Percentiles rank a stretch among this genome's conserved stretches.
Evolutionary conservation across 2,888 invertebrate genomes (phyloP).

Genomic region (Cosmopolites sordidus): DNA sequence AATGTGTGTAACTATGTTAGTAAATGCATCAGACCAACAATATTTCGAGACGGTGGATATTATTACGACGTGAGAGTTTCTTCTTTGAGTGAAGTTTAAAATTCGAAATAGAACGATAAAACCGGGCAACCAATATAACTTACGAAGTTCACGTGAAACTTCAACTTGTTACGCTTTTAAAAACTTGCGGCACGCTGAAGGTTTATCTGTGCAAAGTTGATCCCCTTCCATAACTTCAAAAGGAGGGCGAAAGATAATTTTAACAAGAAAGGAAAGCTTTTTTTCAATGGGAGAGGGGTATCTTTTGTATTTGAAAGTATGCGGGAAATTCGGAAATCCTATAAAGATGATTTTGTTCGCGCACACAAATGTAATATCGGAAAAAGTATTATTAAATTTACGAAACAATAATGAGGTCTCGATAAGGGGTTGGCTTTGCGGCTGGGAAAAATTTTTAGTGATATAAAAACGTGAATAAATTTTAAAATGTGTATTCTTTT

Average conservation of each 20-base stretch:
- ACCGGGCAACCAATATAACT: constrained; percentile 1
- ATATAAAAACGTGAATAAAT: too few species aligned
- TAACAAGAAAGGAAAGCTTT: constrained; percentile 5
- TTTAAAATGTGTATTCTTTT: too few species aligned
- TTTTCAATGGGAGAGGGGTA: constrained; percentile 3
- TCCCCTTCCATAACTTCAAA: constrained; percentile 7
- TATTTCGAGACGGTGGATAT: too few species aligned
- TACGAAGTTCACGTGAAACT: constrained; percentile 5
- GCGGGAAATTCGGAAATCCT: not conserved
- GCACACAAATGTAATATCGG: not conserved
- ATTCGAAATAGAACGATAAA: constrained; percentile 1
- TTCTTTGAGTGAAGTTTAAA: not conserved
- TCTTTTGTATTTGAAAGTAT: not conserved
- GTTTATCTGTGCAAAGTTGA: constrained; percentile 15
- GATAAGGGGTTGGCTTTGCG: too few species aligned
- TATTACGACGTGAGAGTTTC: too few species aligned
- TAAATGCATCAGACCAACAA: too few species aligned
- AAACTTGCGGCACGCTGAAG: constrained; percentile 5
- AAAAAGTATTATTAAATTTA: not conserved
- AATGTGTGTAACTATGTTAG: too few species aligned
- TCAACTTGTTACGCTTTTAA: constrained; percentile 13
- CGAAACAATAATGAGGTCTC: not conserved
- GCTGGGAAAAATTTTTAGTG: too few species aligned
- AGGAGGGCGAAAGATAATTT: constrained; percentile 5
- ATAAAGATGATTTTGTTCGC: not conserved